phyloP scores from a whole-genome alignment of 2,797 vertebrate genomes.

The Setipinna tenuifilis region DNA sequence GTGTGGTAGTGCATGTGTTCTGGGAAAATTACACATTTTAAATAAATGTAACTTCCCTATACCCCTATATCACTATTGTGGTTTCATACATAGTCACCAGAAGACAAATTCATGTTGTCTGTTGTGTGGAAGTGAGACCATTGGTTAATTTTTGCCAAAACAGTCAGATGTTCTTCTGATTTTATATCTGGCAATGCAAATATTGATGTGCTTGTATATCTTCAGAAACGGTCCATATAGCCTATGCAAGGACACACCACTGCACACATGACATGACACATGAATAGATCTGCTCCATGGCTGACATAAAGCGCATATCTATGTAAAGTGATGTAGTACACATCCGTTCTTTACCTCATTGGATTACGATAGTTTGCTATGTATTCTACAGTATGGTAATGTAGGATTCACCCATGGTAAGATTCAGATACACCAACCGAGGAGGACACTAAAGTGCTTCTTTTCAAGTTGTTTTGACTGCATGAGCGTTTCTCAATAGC shows the following conservation, averaged over 20 bases:
- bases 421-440: not conserved
- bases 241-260: not conserved
- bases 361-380: not conserved
- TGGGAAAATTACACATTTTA: too few relatives aligned
- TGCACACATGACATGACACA: not conserved
- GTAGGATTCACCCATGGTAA: not conserved
- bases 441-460: not conserved
- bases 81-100: too few relatives aligned
- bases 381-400: not conserved
- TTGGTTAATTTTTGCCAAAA: not conserved
- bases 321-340: not conserved
- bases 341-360: not conserved
- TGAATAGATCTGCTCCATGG: not conserved
- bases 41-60: too few relatives aligned
- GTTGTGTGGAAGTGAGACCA: not conserved
- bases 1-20: not conserved
- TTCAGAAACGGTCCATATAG: too few relatives aligned
- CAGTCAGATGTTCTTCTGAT: not conserved
- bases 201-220: not conserved
- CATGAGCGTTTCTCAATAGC: not conserved
- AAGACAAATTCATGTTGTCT: not conserved
- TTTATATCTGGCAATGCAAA: not conserved
- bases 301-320: not conserved
- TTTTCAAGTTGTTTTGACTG: not conserved
- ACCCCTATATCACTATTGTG: too few relatives aligned